Base-by-base conservation (phyloP, 2,797 vertebrate genomes). In the Odontamblyopus rebecca region DNA sequence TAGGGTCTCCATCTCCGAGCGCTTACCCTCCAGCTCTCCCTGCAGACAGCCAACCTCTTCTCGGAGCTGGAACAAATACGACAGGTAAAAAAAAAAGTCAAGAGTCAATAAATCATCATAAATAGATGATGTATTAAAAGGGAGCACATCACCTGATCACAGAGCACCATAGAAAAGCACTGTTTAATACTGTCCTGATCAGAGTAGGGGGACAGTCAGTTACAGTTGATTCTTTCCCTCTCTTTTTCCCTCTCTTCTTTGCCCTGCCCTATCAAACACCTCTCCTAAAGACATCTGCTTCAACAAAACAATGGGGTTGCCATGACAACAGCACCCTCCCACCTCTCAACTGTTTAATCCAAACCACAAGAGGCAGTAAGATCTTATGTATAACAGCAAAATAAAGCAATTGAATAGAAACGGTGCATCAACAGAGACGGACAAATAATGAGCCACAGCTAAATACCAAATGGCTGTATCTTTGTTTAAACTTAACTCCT, bases 1-100 rank as follows among this genome's bases (percentile, higher is more conserved):
- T 70, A 98, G 82, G 0, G 86, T 93, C 65, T 95, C 94, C 89
- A 97, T 93, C 72, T 97, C 95, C 0, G 83, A 82, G n/a, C 86
- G 89, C 48, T 93, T 93, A 3, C 93, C 93, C 59, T 94, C 91
- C 7, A 95, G 70, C 77, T 96, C 93, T 41, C 30, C 88, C 68
- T 92, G 93, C 78, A 98, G 88, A 75, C 91, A 93, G 9, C 86
- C 88, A 9, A 96, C 86, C 77, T 95, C 88, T 16, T 92, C 90
- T 70, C 93, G 90, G 74, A 98, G 84, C 97, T 99, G 84, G 70
- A 48, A 51, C 30, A 63, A 63, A 41, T 5, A 74, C 0, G 48
- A 6, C 29, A 84, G 15, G 38, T 69, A 0, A 51, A 0, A 67
- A 8, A 48, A 70, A 0, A 51, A 0, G 67, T 23, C 23, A 7